Evolutionary conservation across 1,140 invertebrate species (phyloP), one percentile per base, ranked within the genome.

Genomic region (Brachionus paranguensis): DNA sequence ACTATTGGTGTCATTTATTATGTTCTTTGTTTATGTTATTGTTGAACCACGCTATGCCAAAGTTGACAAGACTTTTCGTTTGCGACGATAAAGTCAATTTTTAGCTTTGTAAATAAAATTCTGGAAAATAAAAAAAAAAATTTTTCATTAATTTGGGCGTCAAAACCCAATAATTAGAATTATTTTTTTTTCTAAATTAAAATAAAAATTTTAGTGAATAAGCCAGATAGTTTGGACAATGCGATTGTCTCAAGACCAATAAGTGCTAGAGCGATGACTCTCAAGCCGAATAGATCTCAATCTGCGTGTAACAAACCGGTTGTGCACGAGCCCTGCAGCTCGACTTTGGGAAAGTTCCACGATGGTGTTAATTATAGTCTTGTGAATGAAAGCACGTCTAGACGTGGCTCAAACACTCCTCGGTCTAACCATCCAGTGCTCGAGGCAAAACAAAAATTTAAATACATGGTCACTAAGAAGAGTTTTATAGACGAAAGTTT

Each of bases 401-500:
- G 27, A 76, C 72, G 72, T 10, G 78, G 50, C n/a, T 37, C 53
- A 11, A 60, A 60, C 10, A 68, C 78, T 24, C 78, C 78, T 60
- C 14, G 78, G 17, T 81, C 78, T 5, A 60, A 45, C 37, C 53
- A 81, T 68, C 78, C 53, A 29, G 14, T 76, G 5, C 45, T 76
- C 3, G 72, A 76, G 12, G 78, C 78, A 41, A 81, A 68, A 14
- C 78, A 60, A 81, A 60, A 81, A 45, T 81, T 64, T 27, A 81
- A 68, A 60, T 81, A 81, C 27, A 81, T 81, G 78, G 55, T 27
- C 10, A 60, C n/a, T 43, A 33, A 81, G 24, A 81, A 81, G 47
- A 81, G 53, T 20, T 81, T 60, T 68, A 55, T 81, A 8, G 78
- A 81, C 45, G 78, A 81, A 33, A 81, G 78, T 60, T 27, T 81